A percentile compares a stretch with the other conserved stretches of the same genome.
These are phyloP conservation scores for Etheostoma cragini DNA, from an alignment of 2,113 vertebrate genomes.

Conservation along the genomic window DNA sequence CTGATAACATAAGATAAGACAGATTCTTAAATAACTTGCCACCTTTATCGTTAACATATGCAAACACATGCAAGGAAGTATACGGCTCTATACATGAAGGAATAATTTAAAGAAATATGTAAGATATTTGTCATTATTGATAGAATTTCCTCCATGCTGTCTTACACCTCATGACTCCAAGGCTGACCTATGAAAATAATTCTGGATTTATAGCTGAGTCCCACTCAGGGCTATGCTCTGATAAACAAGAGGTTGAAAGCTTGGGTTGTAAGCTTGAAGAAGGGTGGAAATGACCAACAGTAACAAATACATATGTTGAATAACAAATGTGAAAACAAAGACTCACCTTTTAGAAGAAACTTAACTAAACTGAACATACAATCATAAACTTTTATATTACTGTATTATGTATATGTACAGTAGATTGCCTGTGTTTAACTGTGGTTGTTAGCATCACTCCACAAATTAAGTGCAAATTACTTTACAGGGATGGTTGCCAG, in stretches of 20 bases:
- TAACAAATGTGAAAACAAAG: not conserved
- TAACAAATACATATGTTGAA: not conserved
- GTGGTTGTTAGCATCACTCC: not conserved
- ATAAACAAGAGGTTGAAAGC: not conserved
- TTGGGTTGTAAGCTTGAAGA: not conserved
- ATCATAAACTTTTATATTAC: not conserved
- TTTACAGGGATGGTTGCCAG: not conserved
- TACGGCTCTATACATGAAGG: not conserved
- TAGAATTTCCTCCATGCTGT: not conserved
- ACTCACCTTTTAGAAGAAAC: not conserved
- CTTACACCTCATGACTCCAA: not conserved
- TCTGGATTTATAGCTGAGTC: not conserved
- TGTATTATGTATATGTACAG: not conserved
- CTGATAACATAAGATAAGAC: too few species aligned
- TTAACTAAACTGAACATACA: not conserved
- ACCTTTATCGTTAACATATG: not conserved
- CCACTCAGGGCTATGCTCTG: not conserved
- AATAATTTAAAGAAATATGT: not conserved
- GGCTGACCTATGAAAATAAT: not conserved
- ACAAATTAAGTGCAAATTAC: not conserved
- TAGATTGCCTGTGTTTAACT: not conserved
- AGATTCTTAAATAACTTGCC: not conserved
- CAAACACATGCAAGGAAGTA: not conserved
- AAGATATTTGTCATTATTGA: not conserved
- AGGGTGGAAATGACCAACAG: not conserved